Percentiles rank a stretch among this genome's conserved stretches.
These are phyloP conservation scores for Spicauda simplicius DNA, from an alignment of 2,888 invertebrate species.

Conservation along the genomic window DNA sequence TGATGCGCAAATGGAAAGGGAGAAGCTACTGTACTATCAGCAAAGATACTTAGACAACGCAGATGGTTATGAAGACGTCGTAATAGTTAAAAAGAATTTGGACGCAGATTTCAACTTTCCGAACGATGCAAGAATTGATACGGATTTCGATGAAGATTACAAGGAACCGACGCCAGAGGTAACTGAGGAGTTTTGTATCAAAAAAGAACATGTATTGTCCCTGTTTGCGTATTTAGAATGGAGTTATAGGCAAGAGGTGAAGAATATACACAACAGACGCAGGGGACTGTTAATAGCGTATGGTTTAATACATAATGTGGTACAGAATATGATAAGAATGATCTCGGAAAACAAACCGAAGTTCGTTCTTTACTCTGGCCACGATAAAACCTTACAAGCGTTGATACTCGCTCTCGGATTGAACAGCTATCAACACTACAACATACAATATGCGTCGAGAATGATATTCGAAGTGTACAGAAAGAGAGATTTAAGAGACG, in stretches of 20 bases:
- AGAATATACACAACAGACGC: constrained; percentile 86
- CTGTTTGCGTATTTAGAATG: constrained; percentile 93
- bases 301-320: constrained; percentile 92
- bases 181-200: constrained; percentile 84
- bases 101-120: constrained; percentile 82
- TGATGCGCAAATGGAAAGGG: constrained; percentile 81
- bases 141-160: constrained; percentile 77
- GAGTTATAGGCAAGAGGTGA: constrained; percentile 87
- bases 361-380: constrained; percentile 94
- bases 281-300: constrained; percentile 91
- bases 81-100: constrained; percentile 78
- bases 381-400: constrained; percentile 95
- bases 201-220: constrained; percentile 89
- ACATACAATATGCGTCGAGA: constrained; percentile 94
- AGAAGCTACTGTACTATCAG: constrained; percentile 77
- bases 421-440: constrained; percentile 85
- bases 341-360: constrained; percentile 90
- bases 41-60: constrained; percentile 74
- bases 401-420: constrained; percentile 92
- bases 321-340: constrained; percentile 91
- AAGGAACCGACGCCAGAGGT: constrained; percentile 69
- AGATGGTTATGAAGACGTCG: constrained; percentile 77
- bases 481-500: constrained; percentile 80
- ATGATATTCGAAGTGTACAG: constrained; percentile 95
- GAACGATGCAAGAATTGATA: constrained; percentile 73